These are phyloP conservation scores for Cephalopterus ornatus DNA, from an alignment of 2,113 vertebrate genomes.

Conservation along the genomic window DNA sequence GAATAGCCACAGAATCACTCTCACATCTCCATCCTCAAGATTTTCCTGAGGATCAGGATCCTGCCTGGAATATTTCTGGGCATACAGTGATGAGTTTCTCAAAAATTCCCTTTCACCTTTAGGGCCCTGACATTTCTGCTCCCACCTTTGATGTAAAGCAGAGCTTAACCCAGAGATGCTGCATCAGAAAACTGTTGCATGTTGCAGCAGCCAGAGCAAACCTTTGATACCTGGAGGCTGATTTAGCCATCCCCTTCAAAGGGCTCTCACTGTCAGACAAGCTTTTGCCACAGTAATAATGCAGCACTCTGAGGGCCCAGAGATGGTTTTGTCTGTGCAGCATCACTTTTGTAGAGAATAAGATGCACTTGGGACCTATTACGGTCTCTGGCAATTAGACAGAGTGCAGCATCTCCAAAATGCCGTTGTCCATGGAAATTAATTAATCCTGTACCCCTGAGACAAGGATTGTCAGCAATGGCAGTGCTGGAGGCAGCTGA, in stretches of 20 bases:
- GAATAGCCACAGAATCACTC: neutral
- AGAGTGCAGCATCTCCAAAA: neutral
- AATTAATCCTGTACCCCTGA: neutral
- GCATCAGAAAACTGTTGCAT: neutral
- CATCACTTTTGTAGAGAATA: neutral
- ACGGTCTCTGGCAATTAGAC: neutral
- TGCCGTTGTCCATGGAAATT: neutral
- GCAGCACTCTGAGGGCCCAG: neutral
- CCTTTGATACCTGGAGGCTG: neutral
- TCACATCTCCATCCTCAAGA: neutral
- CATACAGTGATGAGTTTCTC: neutral
- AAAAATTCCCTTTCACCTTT: neutral
- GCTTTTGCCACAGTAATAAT: neutral
- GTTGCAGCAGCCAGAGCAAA: neutral
- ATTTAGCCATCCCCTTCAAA: neutral
- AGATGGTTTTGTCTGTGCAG: neutral
- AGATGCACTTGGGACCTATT: neutral
- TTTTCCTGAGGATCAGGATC: neutral
- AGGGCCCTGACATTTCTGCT: neutral
- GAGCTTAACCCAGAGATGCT: neutral
- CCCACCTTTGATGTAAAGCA: neutral
- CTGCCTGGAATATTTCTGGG: neutral
- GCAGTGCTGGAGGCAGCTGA: neutral
- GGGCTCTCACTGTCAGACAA: accelerated
- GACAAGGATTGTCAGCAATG: neutral